Conservation (phyloP, 2,113 vertebrate species). For the Tetraodon nigroviridis region DNA sequence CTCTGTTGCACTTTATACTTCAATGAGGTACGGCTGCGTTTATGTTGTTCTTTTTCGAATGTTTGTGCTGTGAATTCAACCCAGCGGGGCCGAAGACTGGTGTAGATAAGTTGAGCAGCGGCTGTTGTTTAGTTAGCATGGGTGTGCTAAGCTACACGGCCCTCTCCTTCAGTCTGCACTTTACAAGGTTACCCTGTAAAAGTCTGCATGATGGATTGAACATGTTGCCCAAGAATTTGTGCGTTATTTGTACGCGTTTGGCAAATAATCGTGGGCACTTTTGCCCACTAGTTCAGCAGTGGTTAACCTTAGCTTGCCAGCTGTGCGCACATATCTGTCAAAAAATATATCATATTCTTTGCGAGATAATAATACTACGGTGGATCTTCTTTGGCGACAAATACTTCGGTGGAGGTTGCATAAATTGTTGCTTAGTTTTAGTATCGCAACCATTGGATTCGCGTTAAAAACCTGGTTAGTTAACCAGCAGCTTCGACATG, state of each 20-base stretch:
- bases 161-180: not conserved
- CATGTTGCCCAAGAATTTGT: not conserved
- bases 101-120: constrained; percentile 36
- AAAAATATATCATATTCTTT: not conserved
- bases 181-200: not conserved
- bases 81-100: constrained; percentile 27
- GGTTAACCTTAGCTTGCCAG: constrained; percentile 30
- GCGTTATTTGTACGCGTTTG: not conserved
- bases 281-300: constrained; percentile 30
- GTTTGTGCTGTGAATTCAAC: constrained; percentile 4
- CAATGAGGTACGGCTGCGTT: constrained; percentile 76
- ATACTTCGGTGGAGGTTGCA: not conserved
- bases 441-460: fast-evolving
- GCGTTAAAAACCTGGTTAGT: constrained; percentile 2
- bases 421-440: fast-evolving
- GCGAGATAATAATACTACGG: fast-evolving
- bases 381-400: fast-evolving
- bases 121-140: constrained; percentile 60
- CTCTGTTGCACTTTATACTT: constrained; percentile 89
- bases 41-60: constrained; percentile 19
- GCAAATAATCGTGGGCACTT: constrained; percentile 10
- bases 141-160: constrained; percentile 9
- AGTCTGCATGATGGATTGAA: not conserved
- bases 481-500: constrained; percentile 27
- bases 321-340: constrained; percentile 14